Percentiles rank a stretch among this genome's conserved stretches.
phyloP scores from a whole-genome alignment of 2,797 vertebrate species.

The Diceros bicornis region DNA sequence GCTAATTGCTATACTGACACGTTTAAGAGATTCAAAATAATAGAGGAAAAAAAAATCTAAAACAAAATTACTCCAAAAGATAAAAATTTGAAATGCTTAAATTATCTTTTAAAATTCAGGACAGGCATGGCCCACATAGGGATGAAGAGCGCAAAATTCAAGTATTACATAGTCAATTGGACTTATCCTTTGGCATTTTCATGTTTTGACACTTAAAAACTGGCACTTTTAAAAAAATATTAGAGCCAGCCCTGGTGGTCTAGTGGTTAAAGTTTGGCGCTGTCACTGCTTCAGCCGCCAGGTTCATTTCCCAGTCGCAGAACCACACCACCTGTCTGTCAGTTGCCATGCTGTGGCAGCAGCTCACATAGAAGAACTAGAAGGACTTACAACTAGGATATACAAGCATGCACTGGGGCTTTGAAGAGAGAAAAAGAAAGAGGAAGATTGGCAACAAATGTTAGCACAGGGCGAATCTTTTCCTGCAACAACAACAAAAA shows the following conservation, averaged over 20 bases:
- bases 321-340: too few species aligned
- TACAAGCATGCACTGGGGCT: too few species aligned
- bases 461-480: too few species aligned
- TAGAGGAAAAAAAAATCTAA: slow-evolving; percentile 77
- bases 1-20: slow-evolving; percentile 72
- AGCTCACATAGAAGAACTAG: too few species aligned
- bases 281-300: too few species aligned
- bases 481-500: background rate
- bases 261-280: too few species aligned
- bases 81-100: slow-evolving; percentile 77
- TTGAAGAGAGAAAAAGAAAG: too few species aligned
- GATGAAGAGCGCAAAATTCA: slow-evolving; percentile 82
- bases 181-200: slow-evolving; percentile 84
- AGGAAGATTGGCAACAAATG: too few species aligned
- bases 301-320: too few species aligned
- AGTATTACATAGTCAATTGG: slow-evolving; percentile 75
- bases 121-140: slow-evolving; percentile 78
- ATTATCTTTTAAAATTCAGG: slow-evolving; percentile 85
- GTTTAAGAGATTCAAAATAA: slow-evolving; percentile 79
- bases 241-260: background rate
- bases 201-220: slow-evolving; percentile 80
- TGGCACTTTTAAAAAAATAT: slow-evolving; percentile 79
- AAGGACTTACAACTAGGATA: too few species aligned
- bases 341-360: too few species aligned
- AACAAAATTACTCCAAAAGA: slow-evolving; percentile 72